phyloP scores from a whole-genome alignment of 1,140 invertebrate genomes.

The Aphis gossypii region DNA sequence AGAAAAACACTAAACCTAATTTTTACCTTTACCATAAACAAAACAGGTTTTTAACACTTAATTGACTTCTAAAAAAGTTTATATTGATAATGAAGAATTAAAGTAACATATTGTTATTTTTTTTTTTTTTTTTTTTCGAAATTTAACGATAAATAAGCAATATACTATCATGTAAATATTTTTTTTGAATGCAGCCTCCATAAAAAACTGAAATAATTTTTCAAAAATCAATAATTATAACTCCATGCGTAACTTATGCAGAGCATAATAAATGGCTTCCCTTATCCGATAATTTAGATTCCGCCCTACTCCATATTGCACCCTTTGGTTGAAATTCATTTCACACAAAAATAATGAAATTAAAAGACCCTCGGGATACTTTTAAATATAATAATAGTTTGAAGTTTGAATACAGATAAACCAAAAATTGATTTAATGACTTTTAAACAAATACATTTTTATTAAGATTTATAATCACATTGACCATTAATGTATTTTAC shows the following conservation, averaged over 20 bases:
- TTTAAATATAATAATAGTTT: conserved; percentile 10
- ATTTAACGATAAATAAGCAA: neutral
- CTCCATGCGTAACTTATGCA: neutral
- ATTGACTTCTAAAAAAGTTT: neutral
- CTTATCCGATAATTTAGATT: conserved; percentile 27
- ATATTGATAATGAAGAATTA: neutral
- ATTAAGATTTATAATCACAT: neutral
- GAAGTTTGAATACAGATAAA: conserved; percentile 2
- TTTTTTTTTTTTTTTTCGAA: neutral
- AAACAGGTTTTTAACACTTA: neutral
- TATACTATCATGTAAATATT: neutral
- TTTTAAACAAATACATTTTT: conserved; percentile 19
- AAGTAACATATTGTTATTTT: neutral
- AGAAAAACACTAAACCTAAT: conserved; percentile 8
- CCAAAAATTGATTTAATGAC: conserved; percentile 21
- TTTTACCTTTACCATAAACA: neutral
- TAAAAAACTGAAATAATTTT: neutral
- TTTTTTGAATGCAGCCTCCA: neutral
- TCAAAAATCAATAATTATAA: conserved; percentile 17
- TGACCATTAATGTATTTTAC: neutral
- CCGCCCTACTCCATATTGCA: neutral
- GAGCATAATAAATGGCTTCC: conserved; percentile 32
- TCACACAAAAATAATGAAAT: conserved; percentile 35
- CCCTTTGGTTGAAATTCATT: conserved; percentile 35
- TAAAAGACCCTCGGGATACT: conserved; percentile 36